phyloP scores from a whole-genome alignment of 2,797 vertebrate genomes.

The Anguilla pacifica region DNA sequence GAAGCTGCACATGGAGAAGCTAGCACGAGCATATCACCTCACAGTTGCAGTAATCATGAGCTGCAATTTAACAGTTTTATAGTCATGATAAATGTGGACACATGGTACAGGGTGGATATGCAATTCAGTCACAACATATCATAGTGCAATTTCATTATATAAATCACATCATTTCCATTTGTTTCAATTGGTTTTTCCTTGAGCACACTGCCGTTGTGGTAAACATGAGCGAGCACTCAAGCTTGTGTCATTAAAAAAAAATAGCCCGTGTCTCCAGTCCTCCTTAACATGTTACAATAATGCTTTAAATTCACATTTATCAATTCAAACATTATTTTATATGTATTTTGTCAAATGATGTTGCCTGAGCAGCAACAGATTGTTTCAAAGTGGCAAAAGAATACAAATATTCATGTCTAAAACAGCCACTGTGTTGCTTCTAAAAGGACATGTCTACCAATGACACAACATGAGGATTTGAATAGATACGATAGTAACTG shows the following conservation, averaged over 20 bases:
- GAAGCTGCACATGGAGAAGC: not conserved
- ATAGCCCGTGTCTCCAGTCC: not conserved
- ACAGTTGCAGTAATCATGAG: slow-evolving; percentile 6
- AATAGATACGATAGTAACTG: not conserved
- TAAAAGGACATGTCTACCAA: not conserved
- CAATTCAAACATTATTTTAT: not conserved
- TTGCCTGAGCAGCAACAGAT: not conserved
- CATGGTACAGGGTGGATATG: not conserved
- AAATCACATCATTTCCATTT: slow-evolving; percentile 1
- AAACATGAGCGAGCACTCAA: not conserved
- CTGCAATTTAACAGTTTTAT: not conserved
- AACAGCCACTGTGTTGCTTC: not conserved
- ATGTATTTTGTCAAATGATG: not conserved
- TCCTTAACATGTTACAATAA: not conserved
- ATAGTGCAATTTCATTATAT: not conserved
- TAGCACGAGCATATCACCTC: not conserved
- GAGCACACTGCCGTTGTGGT: not conserved
- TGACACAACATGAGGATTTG: not conserved
- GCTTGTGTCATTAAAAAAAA: not conserved
- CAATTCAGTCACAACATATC: not conserved
- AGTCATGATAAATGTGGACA: slow-evolving; percentile 7
- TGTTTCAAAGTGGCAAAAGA: not conserved
- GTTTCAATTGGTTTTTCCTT: not conserved
- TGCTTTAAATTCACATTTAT: not conserved
- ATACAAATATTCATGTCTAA: not conserved